phyloP scores from a whole-genome alignment of 2,888 invertebrate genomes.

The Sarcophaga rosellei region DNA sequence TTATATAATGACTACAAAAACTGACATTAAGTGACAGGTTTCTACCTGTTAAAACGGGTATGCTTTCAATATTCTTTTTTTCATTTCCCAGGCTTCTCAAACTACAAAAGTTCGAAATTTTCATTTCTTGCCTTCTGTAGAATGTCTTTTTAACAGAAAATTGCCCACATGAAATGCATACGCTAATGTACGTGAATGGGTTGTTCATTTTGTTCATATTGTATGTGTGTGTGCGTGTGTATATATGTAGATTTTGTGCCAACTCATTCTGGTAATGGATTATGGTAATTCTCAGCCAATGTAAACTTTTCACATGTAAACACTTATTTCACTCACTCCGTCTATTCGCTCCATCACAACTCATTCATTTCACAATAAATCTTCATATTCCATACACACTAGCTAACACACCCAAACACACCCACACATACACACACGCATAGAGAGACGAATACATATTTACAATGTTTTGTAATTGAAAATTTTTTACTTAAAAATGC shows the following conservation, averaged over 20 bases:
- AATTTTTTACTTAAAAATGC: conserved; percentile 56
- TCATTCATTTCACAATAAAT: no score
- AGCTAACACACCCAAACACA: neutral
- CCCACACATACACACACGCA: conserved; percentile 18
- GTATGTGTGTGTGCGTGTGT: conserved; percentile 23
- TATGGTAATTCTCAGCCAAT: conserved; percentile 70
- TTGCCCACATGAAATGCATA: neutral
- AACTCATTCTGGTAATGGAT: conserved; percentile 69
- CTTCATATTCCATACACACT: neutral
- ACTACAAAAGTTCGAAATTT: no score
- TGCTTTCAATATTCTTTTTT: no score
- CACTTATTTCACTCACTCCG: neutral
- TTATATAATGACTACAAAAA: no score
- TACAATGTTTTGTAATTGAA: conserved; percentile 60
- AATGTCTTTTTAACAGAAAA: neutral
- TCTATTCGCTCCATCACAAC: neutral
- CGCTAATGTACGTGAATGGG: neutral
- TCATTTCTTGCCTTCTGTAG: no score
- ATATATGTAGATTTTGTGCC: conserved; percentile 55
- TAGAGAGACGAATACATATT: neutral
- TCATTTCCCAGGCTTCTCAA: no score
- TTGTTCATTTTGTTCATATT: conserved; percentile 40
- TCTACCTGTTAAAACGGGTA: no score
- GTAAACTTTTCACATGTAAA: conserved; percentile 62
- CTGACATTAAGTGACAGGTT: no score